Percentiles rank a stretch among this genome's conserved stretches.
Conservation (phyloP, 53 echinoderm and acorn worm genomes). For the Arbacia lixula region DNA sequence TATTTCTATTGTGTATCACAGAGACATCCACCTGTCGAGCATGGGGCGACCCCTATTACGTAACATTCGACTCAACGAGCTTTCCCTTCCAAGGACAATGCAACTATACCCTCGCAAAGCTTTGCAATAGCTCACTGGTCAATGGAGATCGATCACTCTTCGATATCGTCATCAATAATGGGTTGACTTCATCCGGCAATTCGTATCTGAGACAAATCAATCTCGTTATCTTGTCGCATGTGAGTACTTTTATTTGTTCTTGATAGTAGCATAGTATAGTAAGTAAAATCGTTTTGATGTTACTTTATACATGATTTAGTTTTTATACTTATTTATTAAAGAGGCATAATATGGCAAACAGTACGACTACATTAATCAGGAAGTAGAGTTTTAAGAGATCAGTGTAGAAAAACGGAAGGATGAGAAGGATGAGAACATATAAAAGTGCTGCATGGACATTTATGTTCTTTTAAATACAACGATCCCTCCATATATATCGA, state of each 20-base stretch:
- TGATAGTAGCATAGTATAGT: neutral
- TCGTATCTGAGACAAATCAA: slow-evolving; percentile 20
- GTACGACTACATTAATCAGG: too few species aligned
- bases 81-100: slow-evolving; percentile 72
- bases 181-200: neutral
- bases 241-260: neutral
- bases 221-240: slow-evolving; percentile 29
- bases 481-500: too few species aligned
- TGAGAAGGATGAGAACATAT: too few species aligned
- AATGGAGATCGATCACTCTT: slow-evolving; percentile 7
- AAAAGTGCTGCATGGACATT: too few species aligned
- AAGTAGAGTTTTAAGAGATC: too few species aligned
- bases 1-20: too few species aligned
- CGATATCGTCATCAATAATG: slow-evolving; percentile 25
- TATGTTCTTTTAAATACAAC: too few species aligned
- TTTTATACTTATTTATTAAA: too few species aligned
- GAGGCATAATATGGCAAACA: too few species aligned
- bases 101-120: slow-evolving; percentile 62
- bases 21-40: slow-evolving; percentile 71
- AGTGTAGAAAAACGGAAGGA: too few species aligned
- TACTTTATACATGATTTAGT: too few species aligned
- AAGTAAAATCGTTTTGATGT: too few species aligned
- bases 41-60: slow-evolving; percentile 94
- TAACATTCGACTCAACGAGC: slow-evolving; percentile 71
- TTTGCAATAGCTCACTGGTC: slow-evolving; percentile 35